Evolutionary conservation across 2,113 vertebrate genomes (phyloP).

Genomic region (Copsychus sechellarum): DNA sequence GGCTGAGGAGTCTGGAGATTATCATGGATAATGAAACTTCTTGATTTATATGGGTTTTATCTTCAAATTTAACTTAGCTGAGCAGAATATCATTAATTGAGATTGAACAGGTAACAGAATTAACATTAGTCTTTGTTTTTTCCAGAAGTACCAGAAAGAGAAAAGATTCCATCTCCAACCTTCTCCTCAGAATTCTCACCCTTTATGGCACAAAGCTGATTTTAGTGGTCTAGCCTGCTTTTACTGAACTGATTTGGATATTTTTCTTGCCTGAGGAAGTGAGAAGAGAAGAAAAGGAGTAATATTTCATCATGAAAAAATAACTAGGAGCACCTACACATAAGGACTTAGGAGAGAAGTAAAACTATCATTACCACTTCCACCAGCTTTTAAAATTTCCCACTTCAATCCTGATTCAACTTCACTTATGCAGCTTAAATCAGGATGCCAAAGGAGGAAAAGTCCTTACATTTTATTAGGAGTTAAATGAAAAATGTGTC

Average conservation of each 20-base stretch:
- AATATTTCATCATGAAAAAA: not conserved
- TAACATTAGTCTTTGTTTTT: not conserved
- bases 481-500: not conserved
- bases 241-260: not conserved
- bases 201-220: not conserved
- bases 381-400: not conserved
- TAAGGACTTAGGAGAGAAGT: not conserved
- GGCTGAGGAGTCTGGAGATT: not conserved
- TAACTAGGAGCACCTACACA: not conserved
- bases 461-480: constrained; percentile 14
- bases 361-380: not conserved
- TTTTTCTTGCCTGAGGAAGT: not conserved
- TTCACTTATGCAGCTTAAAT: not conserved
- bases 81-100: not conserved
- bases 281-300: not conserved
- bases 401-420: not conserved
- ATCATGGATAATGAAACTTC: not conserved
- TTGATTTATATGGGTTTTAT: not conserved
- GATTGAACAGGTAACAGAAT: not conserved
- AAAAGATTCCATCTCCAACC: not conserved
- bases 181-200: not conserved
- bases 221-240: not conserved
- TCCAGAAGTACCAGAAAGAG: not conserved
- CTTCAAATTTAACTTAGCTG: not conserved
- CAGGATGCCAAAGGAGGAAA: not conserved